These are phyloP conservation scores for Lethrus apterus DNA, from an alignment of 1,140 invertebrate species.

Conservation along the genomic window DNA sequence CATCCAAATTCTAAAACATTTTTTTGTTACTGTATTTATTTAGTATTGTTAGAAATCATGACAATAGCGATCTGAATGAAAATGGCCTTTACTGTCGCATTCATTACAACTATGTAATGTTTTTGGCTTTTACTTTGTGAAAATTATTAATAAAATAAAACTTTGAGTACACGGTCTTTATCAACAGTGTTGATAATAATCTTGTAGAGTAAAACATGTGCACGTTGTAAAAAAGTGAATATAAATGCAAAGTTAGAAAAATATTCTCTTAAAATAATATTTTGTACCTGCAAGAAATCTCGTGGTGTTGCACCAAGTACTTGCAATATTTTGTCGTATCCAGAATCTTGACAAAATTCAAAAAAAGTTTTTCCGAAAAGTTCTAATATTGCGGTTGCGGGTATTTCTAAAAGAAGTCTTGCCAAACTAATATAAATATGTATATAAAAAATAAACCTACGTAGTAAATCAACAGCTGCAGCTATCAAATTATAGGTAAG, in stretches of 20 bases:
- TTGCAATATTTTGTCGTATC: constrained; percentile 88
- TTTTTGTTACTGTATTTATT: background rate
- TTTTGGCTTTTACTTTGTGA: no score
- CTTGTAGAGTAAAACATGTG: no score
- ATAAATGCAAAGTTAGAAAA: no score
- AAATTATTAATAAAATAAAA: background rate
- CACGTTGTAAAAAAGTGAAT: no score
- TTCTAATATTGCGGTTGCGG: constrained; percentile 83
- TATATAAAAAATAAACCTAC: constrained; percentile 57
- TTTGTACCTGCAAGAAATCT: constrained; percentile 87
- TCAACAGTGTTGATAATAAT: background rate
- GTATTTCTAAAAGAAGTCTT: constrained; percentile 92
- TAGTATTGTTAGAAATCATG: background rate
- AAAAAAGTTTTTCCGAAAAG: constrained; percentile 49
- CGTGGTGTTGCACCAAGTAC: constrained; percentile 85
- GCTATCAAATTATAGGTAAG: constrained; percentile 89
- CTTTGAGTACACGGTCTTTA: background rate
- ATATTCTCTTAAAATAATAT: no score
- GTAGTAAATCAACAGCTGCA: constrained; percentile 81
- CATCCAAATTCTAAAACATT: constrained; percentile 73
- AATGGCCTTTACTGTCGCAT: no score
- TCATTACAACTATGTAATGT: no score
- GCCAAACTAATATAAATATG: constrained; percentile 87
- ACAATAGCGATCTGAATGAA: no score
- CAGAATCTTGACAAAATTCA: constrained; percentile 90